A percentile compares a stretch with the other conserved stretches of the same genome.
These are phyloP conservation scores for Epicauta chinensis DNA, from an alignment of 1,140 invertebrate genomes.

Conservation along the genomic window DNA sequence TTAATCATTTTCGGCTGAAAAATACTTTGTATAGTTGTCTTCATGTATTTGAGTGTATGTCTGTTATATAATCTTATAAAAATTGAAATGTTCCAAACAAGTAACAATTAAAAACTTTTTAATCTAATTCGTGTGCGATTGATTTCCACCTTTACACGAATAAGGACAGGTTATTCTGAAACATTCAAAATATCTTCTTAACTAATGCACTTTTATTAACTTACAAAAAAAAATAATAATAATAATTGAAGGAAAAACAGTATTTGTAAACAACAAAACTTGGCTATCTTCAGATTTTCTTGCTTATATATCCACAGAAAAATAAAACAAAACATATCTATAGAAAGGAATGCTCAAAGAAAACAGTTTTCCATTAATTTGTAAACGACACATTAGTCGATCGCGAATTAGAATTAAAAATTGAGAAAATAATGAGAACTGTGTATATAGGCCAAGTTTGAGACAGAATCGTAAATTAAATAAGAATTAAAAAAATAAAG, in stretches of 20 bases:
- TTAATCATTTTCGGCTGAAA: too few species aligned
- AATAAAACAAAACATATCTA: too few species aligned
- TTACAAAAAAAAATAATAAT: constrained; percentile 6
- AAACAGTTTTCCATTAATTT: too few species aligned
- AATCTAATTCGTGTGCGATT: constrained; percentile 18
- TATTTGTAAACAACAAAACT: constrained; percentile 8
- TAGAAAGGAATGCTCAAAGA: too few species aligned
- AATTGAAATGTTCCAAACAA: constrained; percentile 32
- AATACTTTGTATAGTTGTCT: constrained; percentile 28
- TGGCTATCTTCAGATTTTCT: constrained; percentile 1
- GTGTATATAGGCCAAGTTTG: constrained; percentile 22
- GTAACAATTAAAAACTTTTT: constrained; percentile 30
- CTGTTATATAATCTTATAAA: constrained; percentile 33
- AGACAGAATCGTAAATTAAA: constrained; percentile 21
- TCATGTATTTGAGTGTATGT: constrained; percentile 33
- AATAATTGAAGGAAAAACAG: too few species aligned
- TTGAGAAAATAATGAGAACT: too few species aligned
- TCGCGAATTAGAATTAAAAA: too few species aligned
- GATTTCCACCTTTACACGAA: constrained; percentile 3
- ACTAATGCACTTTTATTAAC: constrained; percentile 17
- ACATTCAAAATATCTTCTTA: constrained; percentile 4
- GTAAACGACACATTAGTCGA: too few species aligned
- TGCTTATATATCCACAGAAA: too few species aligned
- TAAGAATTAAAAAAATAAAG: constrained; percentile 32
- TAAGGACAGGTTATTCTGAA: too few species aligned